Base-by-base conservation (phyloP, 2,113 vertebrate species). In the Cebidichthys violaceus region DNA sequence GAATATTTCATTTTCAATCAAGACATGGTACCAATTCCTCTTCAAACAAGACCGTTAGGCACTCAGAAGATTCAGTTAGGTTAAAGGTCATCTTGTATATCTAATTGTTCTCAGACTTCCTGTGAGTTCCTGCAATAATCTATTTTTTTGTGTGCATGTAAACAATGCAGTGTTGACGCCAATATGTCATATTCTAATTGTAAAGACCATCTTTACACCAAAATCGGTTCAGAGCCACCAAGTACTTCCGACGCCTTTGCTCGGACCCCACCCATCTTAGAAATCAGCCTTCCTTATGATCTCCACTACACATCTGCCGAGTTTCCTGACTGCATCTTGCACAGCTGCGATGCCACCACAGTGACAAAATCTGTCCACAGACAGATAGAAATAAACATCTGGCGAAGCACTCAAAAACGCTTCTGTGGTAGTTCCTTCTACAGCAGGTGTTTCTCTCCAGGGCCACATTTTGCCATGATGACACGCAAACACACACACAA, bases 51-150 rank as follows among this genome's bases (percentile, higher is more conserved):
- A 62, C 29, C 52, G 37, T 2, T 3, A 18, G 14, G 55, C 27
- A 50, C 24, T 10, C 18, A 20, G 14, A 52, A 29, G 39, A 59
- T 13, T 20, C 2, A 17, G 35, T 59, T 20, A 9, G n/a, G 11
- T 57, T 24, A n/a, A 31, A 45, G 29, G 43, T 81, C 43, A 68
- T 71, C n/a, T 67, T 43, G 24, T 47, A 9, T 35, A 37, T 64
- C 10, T 39, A 4, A n/a, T n/a, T 35, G 22, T 20, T 68, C 55
- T 47, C 35, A 37, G 11, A 75, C 29, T 76, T 77, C 10, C 37
- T 68, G 41, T 47, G 5, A 61, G 60, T 57, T 33, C n/a, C 47
- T 35, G 52, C 43, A 71, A 33, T 24, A 65, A 62, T 50, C 33
- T 10, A 18, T 18, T 80, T 70, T 64, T 6, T 24, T 22, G 24